Base-by-base conservation (phyloP, 1,140 invertebrate species). In the Heliconius nattereri region DNA sequence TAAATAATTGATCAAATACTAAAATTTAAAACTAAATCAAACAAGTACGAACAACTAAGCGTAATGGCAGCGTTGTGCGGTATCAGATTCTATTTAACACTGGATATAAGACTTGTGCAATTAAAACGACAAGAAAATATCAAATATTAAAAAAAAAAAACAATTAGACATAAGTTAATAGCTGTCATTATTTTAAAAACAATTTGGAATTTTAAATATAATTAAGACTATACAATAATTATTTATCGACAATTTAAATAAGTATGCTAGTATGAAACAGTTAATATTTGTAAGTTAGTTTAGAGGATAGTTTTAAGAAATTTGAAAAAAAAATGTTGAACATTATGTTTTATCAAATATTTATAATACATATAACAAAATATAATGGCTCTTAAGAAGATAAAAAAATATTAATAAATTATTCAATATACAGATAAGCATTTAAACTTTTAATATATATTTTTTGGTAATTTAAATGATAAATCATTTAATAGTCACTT, bases 41-140 rank as follows among this genome's bases (percentile, higher is more conserved):
- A 89, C 84, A 83, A 83, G 81, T 87, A 87, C 80, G 85, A 89
- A 81, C 60, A 81, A 87, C 85, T 91, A 93, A 93, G 91, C 91
- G 87, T 91, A 91, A 29, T 88, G 78, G 82, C 40, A 11, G 73
- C 84, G 84, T 92, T 92, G 90, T 93, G 91, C 90, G 84, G 78
- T 82, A 71, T 73, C n/a, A 66, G 66, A 79, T 78, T 75, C 76
- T 66, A 71, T 77, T 52, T 32, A 77, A 71, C 13, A 71, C 37
- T 71, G 45, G 66, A 29, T 29, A 52, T 29, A n/a, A 52, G 76
- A 32, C 72, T 37, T 78, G 40, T 72, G 70, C 20, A 32, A 35
- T n/a, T 54, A 45, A 72, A 78, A 78, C 70, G 32, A 78, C 66
- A 19, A 23, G 0, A 26, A 66, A 66, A 66, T 66, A 66, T 26